Evolutionary conservation across 2,113 vertebrate species (phyloP).

Genomic region (Lagopus muta): DNA sequence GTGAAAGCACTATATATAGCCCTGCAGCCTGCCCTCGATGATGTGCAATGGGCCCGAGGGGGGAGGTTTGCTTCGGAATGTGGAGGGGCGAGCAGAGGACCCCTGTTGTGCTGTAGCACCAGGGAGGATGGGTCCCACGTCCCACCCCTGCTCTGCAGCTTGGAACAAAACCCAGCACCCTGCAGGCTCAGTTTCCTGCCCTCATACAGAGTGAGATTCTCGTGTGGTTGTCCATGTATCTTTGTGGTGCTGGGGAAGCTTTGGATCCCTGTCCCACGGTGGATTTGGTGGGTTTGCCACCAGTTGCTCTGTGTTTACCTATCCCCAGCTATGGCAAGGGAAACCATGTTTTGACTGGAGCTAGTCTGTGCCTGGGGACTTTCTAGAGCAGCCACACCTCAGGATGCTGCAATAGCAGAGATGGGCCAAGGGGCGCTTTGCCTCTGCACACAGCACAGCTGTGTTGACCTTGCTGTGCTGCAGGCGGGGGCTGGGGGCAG

Average conservation of each 20-base stretch:
- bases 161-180: background rate
- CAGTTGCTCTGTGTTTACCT: background rate
- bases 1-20: background rate
- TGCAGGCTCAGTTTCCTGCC: fast-evolving
- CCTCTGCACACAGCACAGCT: background rate
- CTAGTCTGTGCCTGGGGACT: background rate
- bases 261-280: background rate
- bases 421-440: background rate
- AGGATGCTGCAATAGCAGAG: background rate
- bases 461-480: background rate
- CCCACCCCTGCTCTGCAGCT: background rate
- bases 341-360: background rate
- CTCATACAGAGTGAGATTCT: fast-evolving
- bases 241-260: fast-evolving
- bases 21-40: background rate
- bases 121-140: background rate
- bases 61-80: background rate
- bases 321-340: background rate
- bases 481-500: background rate
- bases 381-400: background rate
- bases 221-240: fast-evolving
- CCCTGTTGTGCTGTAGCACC: background rate
- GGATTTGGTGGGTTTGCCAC: fast-evolving
- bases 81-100: background rate
- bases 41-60: background rate